Conservation (phyloP, 2,888 invertebrate species). For the Luperina testacea region DNA sequence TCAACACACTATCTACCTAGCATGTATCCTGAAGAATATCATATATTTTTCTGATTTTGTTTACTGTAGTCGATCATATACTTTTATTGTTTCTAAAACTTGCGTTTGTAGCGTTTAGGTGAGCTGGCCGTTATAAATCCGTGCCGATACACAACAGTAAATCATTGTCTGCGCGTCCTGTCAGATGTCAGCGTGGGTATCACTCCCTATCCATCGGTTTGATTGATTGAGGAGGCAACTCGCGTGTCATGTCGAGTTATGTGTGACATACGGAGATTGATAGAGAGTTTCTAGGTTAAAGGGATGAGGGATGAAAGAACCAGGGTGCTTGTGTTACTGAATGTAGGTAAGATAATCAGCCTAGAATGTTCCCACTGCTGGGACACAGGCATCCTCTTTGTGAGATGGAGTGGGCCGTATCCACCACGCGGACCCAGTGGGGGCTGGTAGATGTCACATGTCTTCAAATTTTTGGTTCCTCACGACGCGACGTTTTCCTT, state of each 20-base stretch:
- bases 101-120: no score
- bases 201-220: constrained; percentile 29
- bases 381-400: neutral
- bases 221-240: constrained; percentile 48
- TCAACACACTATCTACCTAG: no score
- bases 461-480: no score
- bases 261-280: constrained; percentile 19
- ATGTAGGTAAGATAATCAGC: neutral
- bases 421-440: no score
- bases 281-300: constrained; percentile 12
- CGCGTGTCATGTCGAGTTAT: constrained; percentile 35
- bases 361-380: neutral
- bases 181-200: constrained; percentile 30
- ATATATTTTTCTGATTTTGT: no score
- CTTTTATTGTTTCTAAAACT: no score
- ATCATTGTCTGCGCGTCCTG: constrained; percentile 46
- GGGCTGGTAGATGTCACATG: neutral
- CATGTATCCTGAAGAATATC: no score
- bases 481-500: no score
- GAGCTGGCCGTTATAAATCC: constrained; percentile 27
- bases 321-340: neutral
- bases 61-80: no score
- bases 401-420: neutral
- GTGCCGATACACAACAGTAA: constrained; percentile 37
- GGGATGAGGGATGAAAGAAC: neutral